phyloP scores from a whole-genome alignment of 2,797 vertebrate genomes.

The Bradypodion pumilum region DNA sequence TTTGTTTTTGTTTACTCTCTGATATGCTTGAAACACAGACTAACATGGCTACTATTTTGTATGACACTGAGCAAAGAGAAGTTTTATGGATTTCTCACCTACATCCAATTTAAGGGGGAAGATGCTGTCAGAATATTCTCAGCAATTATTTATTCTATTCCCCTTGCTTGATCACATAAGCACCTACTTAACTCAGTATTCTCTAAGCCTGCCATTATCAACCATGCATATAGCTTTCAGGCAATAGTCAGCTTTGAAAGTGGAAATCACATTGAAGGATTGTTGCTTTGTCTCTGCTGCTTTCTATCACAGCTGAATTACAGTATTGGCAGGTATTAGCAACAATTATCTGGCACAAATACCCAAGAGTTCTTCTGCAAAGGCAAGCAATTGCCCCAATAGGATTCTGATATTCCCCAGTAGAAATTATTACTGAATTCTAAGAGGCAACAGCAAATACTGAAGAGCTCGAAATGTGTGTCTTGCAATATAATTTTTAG shows the following conservation, averaged over 20 bases:
- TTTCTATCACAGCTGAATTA: conserved; percentile 27
- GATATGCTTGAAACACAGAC: too few species aligned
- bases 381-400: background rate
- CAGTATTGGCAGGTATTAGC: background rate
- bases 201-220: background rate
- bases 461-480: background rate
- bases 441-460: background rate
- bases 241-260: background rate
- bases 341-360: background rate
- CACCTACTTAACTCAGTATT: background rate
- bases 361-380: background rate
- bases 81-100: background rate
- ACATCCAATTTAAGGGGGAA: background rate
- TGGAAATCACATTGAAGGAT: background rate
- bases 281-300: background rate
- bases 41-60: too few species aligned
- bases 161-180: background rate
- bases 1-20: too few species aligned
- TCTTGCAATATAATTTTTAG: background rate
- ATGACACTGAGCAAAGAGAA: background rate
- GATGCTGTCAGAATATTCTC: rapidly evolving
- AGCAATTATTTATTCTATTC: background rate
- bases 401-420: background rate
- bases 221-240: background rate
- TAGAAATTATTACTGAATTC: background rate